Evolutionary conservation across 2,113 vertebrate genomes (phyloP).

Genomic region (Syngnathoides biaculeatus): DNA sequence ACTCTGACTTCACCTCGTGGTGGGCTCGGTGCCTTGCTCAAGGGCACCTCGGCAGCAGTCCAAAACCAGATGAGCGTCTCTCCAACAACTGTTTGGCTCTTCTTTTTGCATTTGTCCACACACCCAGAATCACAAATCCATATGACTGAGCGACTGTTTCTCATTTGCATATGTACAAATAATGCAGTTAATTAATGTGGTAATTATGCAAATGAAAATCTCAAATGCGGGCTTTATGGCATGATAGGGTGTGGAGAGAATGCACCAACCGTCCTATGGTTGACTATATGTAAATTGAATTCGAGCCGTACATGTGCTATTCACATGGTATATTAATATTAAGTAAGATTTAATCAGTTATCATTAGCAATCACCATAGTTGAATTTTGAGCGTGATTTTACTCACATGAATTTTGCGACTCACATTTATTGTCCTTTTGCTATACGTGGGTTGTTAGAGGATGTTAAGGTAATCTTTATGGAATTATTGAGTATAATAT

Average conservation of each 20-base stretch:
- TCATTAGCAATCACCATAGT: background rate
- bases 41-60: background rate
- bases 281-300: background rate
- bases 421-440: background rate
- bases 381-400: background rate
- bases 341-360: constrained; percentile 17
- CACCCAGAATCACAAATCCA: background rate
- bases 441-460: background rate
- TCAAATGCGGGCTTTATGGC: background rate
- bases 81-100: background rate
- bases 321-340: constrained; percentile 6
- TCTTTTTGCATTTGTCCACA: background rate
- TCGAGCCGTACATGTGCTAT: background rate
- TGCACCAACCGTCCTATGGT: background rate
- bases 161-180: background rate
- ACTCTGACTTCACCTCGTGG: background rate
- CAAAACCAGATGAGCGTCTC: background rate
- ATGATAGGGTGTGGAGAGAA: background rate
- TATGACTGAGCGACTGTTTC: background rate
- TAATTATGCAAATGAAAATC: background rate
- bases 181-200: background rate
- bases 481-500: background rate
- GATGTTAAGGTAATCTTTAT: background rate
- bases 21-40: background rate
- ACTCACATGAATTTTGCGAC: background rate